phyloP scores from a whole-genome alignment of 2,797 vertebrate genomes.

The Podargus strigoides region DNA sequence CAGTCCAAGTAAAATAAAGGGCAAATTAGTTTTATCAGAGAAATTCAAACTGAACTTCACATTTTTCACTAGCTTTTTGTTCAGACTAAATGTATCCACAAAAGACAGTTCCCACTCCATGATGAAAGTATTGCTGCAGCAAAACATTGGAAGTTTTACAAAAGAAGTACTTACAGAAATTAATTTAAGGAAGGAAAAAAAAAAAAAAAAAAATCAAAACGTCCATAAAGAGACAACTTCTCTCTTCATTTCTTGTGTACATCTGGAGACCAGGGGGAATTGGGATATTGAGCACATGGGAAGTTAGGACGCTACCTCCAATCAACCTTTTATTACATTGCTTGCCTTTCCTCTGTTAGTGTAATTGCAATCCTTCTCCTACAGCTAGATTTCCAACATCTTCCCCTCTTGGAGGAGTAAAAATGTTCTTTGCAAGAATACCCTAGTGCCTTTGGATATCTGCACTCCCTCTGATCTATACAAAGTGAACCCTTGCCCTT shows the following conservation, averaged over 20 bases:
- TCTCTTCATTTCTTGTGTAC: not conserved
- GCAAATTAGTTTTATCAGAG: not conserved
- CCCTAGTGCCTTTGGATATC: not conserved
- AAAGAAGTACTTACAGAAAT: not conserved
- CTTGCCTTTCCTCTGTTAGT: not conserved
- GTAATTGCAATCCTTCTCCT: not conserved
- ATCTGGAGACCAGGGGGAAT: not conserved
- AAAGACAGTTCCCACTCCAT: not conserved
- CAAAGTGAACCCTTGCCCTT: not conserved
- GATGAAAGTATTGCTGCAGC: not conserved
- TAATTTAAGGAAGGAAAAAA: fast-evolving
- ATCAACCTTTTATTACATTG: not conserved
- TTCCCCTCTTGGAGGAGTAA: not conserved
- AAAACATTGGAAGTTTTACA: not conserved
- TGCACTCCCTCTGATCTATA: not conserved
- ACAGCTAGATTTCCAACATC: fast-evolving
- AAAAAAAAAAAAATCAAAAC: not conserved
- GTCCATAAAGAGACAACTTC: not conserved
- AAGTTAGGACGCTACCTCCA: not conserved
- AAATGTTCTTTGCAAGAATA: not conserved
- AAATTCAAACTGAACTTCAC: not conserved
- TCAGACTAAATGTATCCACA: not conserved
- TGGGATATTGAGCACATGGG: not conserved
- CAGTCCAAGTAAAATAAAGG: not conserved
- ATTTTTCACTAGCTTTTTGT: not conserved